Conservation (phyloP, 2,797 vertebrate species). For the Platalea minor region DNA sequence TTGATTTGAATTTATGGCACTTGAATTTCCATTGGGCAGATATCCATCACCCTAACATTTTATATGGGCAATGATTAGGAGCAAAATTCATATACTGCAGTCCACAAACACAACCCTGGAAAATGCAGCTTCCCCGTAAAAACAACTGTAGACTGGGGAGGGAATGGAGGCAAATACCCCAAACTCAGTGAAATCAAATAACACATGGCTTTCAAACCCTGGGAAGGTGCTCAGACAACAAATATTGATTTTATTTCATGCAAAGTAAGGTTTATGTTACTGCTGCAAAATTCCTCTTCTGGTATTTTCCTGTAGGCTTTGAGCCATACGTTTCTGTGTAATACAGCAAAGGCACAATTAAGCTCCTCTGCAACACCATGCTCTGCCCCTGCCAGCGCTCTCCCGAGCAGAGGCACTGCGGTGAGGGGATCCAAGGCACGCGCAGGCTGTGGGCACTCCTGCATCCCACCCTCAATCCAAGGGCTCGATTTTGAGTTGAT, state of each 20-base stretch:
- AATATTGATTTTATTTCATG: background rate
- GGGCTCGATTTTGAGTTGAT: background rate
- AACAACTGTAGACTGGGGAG: background rate
- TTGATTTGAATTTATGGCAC: background rate
- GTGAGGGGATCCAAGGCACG: slow-evolving; percentile 7
- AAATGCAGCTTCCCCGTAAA: background rate
- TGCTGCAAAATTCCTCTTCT: background rate
- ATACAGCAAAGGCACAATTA: slow-evolving; percentile 38
- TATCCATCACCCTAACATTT: background rate
- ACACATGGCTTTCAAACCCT: background rate
- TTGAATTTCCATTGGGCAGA: background rate
- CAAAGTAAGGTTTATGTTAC: background rate
- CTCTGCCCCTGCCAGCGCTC: background rate
- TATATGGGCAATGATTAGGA: background rate
- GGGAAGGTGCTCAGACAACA: background rate
- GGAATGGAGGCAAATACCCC: background rate
- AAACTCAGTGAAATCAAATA: background rate
- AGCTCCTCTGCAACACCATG: background rate
- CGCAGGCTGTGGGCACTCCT: background rate
- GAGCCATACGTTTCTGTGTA: slow-evolving; percentile 54
- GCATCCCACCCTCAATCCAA: background rate
- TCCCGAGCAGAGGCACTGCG: background rate
- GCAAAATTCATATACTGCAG: background rate
- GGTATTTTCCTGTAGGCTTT: slow-evolving; percentile 38
- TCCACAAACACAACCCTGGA: background rate